Evolutionary conservation across 2,888 invertebrate species (phyloP), one percentile per base, ranked within the genome.

Genomic region (Mythimna loreyi): DNA sequence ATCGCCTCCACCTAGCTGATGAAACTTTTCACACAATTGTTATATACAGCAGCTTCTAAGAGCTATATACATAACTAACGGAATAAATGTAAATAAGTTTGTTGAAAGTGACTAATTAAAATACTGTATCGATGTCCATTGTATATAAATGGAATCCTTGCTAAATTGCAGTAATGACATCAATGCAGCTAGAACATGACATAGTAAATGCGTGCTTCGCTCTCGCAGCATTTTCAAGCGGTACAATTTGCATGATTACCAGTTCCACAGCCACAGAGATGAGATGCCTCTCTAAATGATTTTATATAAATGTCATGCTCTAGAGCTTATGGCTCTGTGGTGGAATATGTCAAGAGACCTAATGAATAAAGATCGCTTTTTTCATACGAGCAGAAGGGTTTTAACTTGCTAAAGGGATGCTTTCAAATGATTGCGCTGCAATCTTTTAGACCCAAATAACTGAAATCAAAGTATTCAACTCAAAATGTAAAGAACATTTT

Each of bases 181-280:
- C 13, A 56, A 33, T 57, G 43, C 50, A 62, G 19, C 21, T 43
- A 40, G 43, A 23, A 25, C 23, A 47, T 40, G 21, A 23, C n/a
- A 11, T 40, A 50, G 58, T 67, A 56, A 61, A 75, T 65, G 45
- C 57, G 58, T 50, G 45, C n/a, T 50, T 55, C 81, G 71, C 78
- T 71, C 67, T 72, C 68, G 67, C 78, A 58, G 78, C 77, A 80
- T 69, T 74, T 74, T 80, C 67, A 76, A 71, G 80, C 75, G 78
- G 75, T 81, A 84, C 86, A 83, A 87, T 85, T 87, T 84, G 71
- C 82, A 73, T 81, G 82, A 85, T 85, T 83, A 75, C 81, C 64
- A 36, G 30, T 52, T 55, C 43, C 52, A n/a, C 50, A 47, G 43
- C n/a, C 40, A 28, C 52, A 25, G 40, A 47, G 40, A 59, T 64